These are phyloP conservation scores for Scrobipalpa atriplicella DNA, from an alignment of 2,888 invertebrate species.

Conservation along the genomic window DNA sequence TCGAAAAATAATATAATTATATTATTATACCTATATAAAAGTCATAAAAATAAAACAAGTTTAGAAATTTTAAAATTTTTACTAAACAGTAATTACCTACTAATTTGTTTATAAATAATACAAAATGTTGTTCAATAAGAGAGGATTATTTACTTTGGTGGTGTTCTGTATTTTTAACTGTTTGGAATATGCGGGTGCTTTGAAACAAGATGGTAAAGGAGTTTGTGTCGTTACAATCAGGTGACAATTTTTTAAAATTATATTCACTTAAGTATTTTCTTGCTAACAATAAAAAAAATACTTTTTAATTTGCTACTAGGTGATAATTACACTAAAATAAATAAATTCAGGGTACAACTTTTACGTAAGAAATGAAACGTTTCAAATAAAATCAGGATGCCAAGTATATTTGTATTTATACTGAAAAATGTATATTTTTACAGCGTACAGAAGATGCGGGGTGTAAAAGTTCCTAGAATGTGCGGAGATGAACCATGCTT, in stretches of 20 bases:
- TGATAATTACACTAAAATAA: no score
- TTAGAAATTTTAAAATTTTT: no score
- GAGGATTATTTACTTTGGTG: conserved; percentile 14
- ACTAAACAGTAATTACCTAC: not conserved
- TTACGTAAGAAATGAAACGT: no score
- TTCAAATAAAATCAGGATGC: no score
- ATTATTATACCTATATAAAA: not conserved
- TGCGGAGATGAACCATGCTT: conserved; percentile 60
- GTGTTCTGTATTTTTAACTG: conserved; percentile 24
- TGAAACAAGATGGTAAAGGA: conserved; percentile 48
- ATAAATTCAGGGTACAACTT: not conserved
- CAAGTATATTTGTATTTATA: no score
- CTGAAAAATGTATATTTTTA: conserved; percentile 33
- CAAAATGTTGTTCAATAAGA: conserved; percentile 19
- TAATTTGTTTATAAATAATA: not conserved
- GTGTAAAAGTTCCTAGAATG: conserved; percentile 44
- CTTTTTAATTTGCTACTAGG: no score
- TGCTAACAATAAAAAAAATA: not conserved
- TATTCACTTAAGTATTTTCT: conserved; percentile 4
- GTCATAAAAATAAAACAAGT: not conserved
- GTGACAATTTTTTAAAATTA: conserved; percentile 36
- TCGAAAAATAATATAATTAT: not conserved
- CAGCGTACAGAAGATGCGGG: conserved; percentile 43
- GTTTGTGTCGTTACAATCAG: conserved; percentile 53
- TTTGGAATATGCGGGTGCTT: conserved; percentile 32